Evolutionary conservation across 2,113 vertebrate genomes (phyloP).

Genomic region (Thamnophis sirtalis): DNA sequence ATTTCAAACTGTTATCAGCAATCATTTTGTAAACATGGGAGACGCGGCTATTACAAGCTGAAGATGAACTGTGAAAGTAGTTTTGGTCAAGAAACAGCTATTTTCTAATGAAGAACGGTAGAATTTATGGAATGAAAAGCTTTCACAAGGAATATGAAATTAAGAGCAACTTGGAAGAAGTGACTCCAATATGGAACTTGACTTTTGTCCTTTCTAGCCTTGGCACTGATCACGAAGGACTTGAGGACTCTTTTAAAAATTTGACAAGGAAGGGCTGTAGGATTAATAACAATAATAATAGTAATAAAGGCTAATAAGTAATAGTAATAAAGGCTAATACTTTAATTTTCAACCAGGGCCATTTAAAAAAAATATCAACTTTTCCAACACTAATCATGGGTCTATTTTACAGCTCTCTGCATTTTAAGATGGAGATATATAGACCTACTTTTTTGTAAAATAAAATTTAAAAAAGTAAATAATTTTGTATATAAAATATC

Average conservation of each 20-base stretch:
- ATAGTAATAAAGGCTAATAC: constrained; percentile 68
- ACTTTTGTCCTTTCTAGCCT: constrained; percentile 59
- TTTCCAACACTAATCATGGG: constrained; percentile 67
- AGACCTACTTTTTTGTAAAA: constrained; percentile 67
- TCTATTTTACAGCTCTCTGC: constrained; percentile 67
- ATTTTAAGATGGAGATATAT: constrained; percentile 63
- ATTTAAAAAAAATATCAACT: constrained; percentile 61
- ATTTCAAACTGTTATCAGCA: constrained; percentile 55
- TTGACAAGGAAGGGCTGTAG: constrained; percentile 62
- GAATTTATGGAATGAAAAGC: constrained; percentile 15
- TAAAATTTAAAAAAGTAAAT: constrained; percentile 70
- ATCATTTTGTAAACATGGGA: constrained; percentile 49
- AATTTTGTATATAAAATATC: constrained; percentile 81
- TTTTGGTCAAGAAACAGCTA: constrained; percentile 9
- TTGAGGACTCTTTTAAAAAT: constrained; percentile 53
- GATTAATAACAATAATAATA: constrained; percentile 46
- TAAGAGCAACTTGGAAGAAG: constrained; percentile 40
- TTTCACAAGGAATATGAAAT: constrained; percentile 43
- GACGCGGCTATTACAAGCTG: constrained; percentile 56
- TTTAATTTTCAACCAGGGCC: constrained; percentile 72
- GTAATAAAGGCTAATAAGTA: constrained; percentile 38
- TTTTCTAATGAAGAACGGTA: constrained; percentile 5
- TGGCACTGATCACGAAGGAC: constrained; percentile 60
- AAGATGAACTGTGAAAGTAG: constrained; percentile 53
- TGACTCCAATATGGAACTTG: constrained; percentile 57